Conservation (phyloP, 2,888 invertebrate species). For the Hirtodrosophila histrioides region DNA sequence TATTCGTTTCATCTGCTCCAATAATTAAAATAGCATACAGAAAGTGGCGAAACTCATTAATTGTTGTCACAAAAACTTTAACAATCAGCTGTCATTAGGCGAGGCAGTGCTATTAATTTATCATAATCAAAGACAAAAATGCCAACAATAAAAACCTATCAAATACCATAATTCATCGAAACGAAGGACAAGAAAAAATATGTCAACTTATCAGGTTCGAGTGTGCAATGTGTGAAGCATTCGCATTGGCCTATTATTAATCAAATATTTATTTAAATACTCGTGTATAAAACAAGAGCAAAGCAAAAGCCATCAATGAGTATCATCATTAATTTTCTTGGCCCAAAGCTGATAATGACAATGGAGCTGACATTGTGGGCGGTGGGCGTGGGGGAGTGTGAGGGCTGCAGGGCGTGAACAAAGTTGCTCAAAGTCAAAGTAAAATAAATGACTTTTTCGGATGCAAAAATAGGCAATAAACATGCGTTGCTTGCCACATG, state of each 20-base stretch:
- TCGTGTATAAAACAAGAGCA: slow-evolving; percentile 25
- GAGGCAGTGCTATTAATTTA: slow-evolving; percentile 48
- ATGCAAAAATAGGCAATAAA: slow-evolving; percentile 40
- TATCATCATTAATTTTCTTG: slow-evolving; percentile 71
- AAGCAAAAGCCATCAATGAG: slow-evolving; percentile 44
- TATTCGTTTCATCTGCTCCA: neutral
- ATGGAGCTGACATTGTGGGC: slow-evolving; percentile 30
- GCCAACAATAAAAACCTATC: slow-evolving; percentile 66
- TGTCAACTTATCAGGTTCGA: slow-evolving; percentile 48
- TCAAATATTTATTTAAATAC: slow-evolving; percentile 77
- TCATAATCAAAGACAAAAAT: slow-evolving; percentile 63
- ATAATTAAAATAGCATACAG: slow-evolving; percentile 11
- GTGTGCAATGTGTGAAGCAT: slow-evolving; percentile 8
- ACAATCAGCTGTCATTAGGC: slow-evolving; percentile 11
- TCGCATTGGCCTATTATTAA: slow-evolving; percentile 57
- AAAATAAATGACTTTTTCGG: slow-evolving; percentile 54
- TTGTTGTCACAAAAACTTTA: slow-evolving; percentile 12
- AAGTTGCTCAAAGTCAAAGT: slow-evolving; percentile 49
- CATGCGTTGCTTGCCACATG: slow-evolving; percentile 30
- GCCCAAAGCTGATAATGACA: slow-evolving; percentile 65
- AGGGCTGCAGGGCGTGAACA: slow-evolving; percentile 55
- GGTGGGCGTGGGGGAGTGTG: neutral
- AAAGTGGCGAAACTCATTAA: slow-evolving; percentile 1
- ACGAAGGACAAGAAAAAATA: slow-evolving; percentile 39
- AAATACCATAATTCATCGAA: slow-evolving; percentile 59